Base-by-base conservation (phyloP, 2,113 vertebrate species). In the Romanogobio albipinnatus region DNA sequence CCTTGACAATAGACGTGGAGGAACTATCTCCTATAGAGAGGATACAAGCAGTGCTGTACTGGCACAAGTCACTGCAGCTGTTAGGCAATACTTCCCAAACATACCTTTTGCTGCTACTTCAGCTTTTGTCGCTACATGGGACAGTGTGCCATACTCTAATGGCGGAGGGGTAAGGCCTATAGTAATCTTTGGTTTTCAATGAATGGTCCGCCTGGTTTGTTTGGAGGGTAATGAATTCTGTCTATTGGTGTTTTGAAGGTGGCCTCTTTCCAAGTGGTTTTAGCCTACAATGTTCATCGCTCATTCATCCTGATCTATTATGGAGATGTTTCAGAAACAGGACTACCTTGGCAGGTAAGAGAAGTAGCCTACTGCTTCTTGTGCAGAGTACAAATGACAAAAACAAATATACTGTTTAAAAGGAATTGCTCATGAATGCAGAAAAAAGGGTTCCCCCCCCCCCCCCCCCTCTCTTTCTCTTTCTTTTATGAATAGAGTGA, bases 281-380 rank as follows among this genome's bases (percentile, higher is more conserved):
- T 77, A 77, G 75, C 29, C 0, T 77, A 53, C 47, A 77, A 58
- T 77, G 47, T 58, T 77, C 49, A 77, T 22, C 75, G 75, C 17
- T 58, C 75, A 5, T 77, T 56, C 49, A 36, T 77, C 19, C 51
- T 77, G 9, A 33, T 58, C 26, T 36, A 58, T 58, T 77, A 77
- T 13, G 75, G 51, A 56, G 15, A 36, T 36, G 17, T 58, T 22
- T 26, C 47, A 10, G 47, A 22, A n/a, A 77, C 47, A 22, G 15
- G 1, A 77, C 75, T 56, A 22, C 13, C 29, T 56, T 77, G 75
- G 75, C 51, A 22, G 51, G 75, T 77, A 9, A 77, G 29, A 33
- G 29, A 17, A 56, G 9, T 49, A 43, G 43, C 43, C 43, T 8
- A 3, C 17, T 53, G 15, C 3, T 58, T 77, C 26, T 36, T 22